Conservation (phyloP, 2,113 vertebrate genomes). For the Rissa tridactyla region DNA sequence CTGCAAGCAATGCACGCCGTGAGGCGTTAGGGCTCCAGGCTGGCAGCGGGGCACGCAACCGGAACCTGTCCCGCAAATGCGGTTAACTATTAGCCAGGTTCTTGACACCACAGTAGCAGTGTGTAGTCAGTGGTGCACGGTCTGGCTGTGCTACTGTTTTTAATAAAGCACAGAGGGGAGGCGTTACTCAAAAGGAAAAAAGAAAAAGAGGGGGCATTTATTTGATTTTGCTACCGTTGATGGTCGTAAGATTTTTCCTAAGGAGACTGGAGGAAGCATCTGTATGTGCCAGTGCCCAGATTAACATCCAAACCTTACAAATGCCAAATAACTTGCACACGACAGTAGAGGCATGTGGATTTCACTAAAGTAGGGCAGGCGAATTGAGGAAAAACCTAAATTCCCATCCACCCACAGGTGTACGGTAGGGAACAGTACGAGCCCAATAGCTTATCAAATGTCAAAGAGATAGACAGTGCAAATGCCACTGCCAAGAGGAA, state of each 20-base stretch:
- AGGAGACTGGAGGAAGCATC: neutral
- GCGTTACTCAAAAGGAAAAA: neutral
- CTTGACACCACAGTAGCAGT: neutral
- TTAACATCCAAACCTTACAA: neutral
- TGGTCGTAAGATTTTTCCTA: rapidly evolving
- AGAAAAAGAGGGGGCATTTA: neutral
- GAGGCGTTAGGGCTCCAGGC: neutral
- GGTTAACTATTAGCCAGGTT: neutral
- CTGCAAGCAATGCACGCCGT: neutral
- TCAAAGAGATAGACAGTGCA: rapidly evolving
- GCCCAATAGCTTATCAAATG: neutral
- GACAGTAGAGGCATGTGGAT: neutral
- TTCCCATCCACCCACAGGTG: neutral
- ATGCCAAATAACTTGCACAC: neutral
- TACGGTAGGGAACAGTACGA: neutral
- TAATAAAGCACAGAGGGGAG: neutral
- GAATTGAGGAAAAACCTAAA: neutral
- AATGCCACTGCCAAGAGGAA: neutral
- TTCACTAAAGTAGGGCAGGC: neutral
- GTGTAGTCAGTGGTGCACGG: rapidly evolving
- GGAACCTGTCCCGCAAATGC: rapidly evolving
- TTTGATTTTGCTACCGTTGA: neutral
- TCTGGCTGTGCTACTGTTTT: neutral
- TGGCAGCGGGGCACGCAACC: rapidly evolving
- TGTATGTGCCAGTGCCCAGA: neutral